Percentiles rank a stretch among this genome's conserved stretches.
These are phyloP conservation scores for Pteruthius melanotis DNA, from an alignment of 2,113 vertebrate species.

Conservation along the genomic window DNA sequence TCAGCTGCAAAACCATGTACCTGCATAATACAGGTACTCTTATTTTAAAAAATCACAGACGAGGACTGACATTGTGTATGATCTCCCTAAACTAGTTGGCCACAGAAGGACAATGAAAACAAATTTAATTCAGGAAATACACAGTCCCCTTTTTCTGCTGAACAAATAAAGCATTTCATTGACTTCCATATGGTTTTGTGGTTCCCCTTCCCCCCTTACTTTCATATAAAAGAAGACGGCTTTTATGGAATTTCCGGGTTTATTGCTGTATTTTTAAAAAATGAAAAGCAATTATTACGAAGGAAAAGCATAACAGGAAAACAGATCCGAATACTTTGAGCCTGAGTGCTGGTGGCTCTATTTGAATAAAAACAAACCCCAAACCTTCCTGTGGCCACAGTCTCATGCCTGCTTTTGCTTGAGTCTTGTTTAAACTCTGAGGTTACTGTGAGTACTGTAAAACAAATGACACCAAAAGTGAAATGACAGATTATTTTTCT, in stretches of 20 bases:
- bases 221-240: not conserved
- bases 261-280: not conserved
- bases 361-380: constrained; percentile 38
- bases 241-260: constrained; percentile 51
- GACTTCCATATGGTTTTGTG: constrained; percentile 30
- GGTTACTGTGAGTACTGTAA: not conserved
- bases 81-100: not conserved
- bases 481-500: not conserved
- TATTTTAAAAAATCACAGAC: not conserved
- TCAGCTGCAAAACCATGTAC: not conserved
- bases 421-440: not conserved
- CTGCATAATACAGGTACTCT: not conserved
- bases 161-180: constrained; percentile 50
- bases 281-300: not conserved
- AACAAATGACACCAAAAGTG: not conserved
- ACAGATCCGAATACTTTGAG: not conserved
- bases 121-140: constrained; percentile 41
- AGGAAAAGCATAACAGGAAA: constrained; percentile 58
- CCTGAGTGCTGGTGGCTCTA: not conserved
- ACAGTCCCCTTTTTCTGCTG: not conserved
- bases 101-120: constrained; percentile 6
- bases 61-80: not conserved
- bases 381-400: constrained; percentile 26
- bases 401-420: not conserved
- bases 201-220: not conserved